Evolutionary conservation across 2,797 vertebrate species (phyloP).

Genomic region (Peromyscus nudipes): DNA sequence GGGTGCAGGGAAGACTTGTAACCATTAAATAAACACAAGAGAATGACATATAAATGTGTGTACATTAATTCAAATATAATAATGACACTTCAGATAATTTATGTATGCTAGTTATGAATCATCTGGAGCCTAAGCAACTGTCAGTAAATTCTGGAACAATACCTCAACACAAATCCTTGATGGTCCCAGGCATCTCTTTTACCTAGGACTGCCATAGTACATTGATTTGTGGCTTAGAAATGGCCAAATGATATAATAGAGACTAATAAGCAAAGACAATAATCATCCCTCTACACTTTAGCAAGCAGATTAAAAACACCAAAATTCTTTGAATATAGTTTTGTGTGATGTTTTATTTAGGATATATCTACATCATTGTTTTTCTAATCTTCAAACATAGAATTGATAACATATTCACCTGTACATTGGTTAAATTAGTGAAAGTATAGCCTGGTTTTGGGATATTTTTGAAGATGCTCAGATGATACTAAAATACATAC

Average conservation of each 20-base stretch:
- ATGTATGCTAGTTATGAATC: not conserved
- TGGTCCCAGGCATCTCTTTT: not conserved
- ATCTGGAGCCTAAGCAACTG: not conserved
- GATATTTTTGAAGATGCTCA: not conserved
- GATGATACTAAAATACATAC: not conserved
- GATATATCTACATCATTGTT: not conserved
- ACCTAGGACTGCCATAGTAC: not conserved
- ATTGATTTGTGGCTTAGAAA: not conserved
- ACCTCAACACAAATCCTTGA: not conserved
- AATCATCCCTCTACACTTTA: not conserved
- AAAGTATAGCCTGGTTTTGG: not conserved
- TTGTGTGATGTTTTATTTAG: not conserved
- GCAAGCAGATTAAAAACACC: not conserved
- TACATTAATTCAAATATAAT: not conserved
- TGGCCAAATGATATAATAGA: not conserved
- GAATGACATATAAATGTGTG: not conserved
- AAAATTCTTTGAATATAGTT: not conserved
- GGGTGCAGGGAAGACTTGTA: too few relatives aligned
- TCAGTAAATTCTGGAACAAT: not conserved
- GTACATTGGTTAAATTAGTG: not conserved
- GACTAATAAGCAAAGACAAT: not conserved
- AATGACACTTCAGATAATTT: not conserved
- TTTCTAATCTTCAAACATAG: not conserved
- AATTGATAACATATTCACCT: not conserved
- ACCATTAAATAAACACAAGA: not conserved